phyloP scores from a whole-genome alignment of 1,140 invertebrate genomes.

The Heliconius nattereri region DNA sequence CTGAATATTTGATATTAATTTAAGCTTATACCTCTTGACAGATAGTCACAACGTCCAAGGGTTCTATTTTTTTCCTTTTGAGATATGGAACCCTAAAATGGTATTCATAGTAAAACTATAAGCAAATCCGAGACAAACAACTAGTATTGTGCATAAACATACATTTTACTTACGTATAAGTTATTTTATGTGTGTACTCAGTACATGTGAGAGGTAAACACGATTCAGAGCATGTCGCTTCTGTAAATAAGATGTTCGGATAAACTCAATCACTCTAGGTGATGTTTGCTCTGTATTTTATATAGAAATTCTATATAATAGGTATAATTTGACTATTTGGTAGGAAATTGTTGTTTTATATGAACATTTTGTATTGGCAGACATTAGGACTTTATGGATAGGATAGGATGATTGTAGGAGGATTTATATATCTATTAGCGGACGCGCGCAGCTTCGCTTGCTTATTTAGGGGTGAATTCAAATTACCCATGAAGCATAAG shows the following conservation, averaged over 20 bases:
- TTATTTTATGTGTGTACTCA: neutral
- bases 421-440: no score
- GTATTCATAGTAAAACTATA: neutral
- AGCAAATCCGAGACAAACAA: neutral
- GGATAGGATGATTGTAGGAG: neutral
- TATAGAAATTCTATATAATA: neutral
- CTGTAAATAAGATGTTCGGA: slow-evolving; percentile 9
- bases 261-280: slow-evolving; percentile 15
- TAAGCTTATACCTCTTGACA: no score
- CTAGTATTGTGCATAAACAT: neutral
- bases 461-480: no score
- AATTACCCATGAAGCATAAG: no score
- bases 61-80: no score
- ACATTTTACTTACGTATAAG: neutral
- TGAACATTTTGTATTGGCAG: no score
- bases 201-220: slow-evolving; percentile 2
- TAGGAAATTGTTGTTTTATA: neutral
- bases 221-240: slow-evolving; percentile 8
- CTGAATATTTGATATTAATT: no score
- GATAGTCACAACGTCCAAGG: no score
- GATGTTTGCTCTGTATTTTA: neutral
- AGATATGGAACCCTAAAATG: no score
- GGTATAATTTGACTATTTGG: neutral
- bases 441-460: no score
- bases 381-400: neutral